Evolutionary conservation across 2,113 vertebrate genomes (phyloP), one percentile per base, ranked within the genome.

Genomic region (Mirza zaza): DNA sequence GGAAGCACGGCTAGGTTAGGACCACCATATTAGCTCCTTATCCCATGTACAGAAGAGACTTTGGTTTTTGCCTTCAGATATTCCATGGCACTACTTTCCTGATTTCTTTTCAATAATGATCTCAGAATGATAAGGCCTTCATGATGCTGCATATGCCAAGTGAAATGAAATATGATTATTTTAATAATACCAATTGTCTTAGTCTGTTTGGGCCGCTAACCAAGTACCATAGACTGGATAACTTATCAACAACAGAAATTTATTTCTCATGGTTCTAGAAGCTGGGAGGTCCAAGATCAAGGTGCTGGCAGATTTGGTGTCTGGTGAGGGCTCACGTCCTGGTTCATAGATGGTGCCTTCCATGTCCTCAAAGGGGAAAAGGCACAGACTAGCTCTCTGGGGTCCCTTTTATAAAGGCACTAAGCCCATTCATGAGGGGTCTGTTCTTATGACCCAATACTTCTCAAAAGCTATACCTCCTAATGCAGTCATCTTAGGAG

Each of bases 141-240:
- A 3, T 55, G 36, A 32, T 81, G 76, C 18, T 90, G 11, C 36
- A n/a, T 13, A 87, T 83, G 36, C 79, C 63, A 91, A 95, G 15
- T 71, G 75, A 97, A 81, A 34, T 87, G 23, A 94, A 91, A 76
- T 39, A 32, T 14, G 48, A 76, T 45, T 57, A 75, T 80, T 87
- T 95, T 59, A 84, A 61, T 68, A 11, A 86, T 10, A 39, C 27
- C 8, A 65, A 75, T 65, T 57, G 32, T 65, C 13, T 10, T 70
- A 65, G 27, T 59, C 52, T 63, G 21, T 83, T 61, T 55, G 36
- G 45, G 20, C 55, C 82, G 14, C 75, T 80, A 52, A 82, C 42
- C 25, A 82, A 95, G 65, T 48, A 21, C 13, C 10, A 61, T 61
- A 6, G 29, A 80, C 27, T 15, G 50, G 32, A 42, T 71, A 36